Percentiles rank a stretch among this genome's conserved stretches.
phyloP scores from a whole-genome alignment of 1,140 invertebrate species.

The Drosophila trapezifrons region DNA sequence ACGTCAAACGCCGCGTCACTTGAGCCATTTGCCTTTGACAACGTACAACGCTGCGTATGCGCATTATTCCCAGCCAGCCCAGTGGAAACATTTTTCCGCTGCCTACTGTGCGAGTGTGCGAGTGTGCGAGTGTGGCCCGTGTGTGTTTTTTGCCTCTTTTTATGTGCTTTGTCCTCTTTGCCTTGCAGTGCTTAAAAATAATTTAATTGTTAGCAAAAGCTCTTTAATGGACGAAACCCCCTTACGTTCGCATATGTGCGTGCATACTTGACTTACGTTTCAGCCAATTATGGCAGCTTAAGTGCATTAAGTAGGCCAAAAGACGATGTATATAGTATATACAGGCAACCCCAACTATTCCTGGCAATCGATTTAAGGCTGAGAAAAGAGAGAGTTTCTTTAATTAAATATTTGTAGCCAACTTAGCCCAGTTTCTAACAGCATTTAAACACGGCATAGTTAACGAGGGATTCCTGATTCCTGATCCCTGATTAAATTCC shows the following conservation, averaged over 20 bases:
- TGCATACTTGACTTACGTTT: constrained; percentile 49
- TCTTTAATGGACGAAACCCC: constrained; percentile 63
- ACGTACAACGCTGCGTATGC: constrained; percentile 67
- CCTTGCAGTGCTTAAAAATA: constrained; percentile 67
- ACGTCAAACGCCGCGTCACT: constrained; percentile 43
- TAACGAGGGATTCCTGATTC: background rate
- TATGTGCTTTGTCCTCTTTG: constrained; percentile 42
- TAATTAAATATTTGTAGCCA: too few species aligned
- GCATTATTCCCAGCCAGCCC: constrained; percentile 69
- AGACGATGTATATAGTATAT: too few species aligned
- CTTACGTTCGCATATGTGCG: background rate
- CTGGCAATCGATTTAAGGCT: too few species aligned
- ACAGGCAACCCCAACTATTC: too few species aligned
- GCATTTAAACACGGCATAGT: background rate
- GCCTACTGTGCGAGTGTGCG: constrained; percentile 5
- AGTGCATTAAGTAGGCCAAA: constrained; percentile 24
- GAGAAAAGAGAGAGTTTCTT: too few species aligned
- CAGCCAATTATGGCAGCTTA: constrained; percentile 60
- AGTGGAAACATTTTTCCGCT: constrained; percentile 54
- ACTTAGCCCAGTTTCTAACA: background rate
- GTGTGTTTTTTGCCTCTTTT: constrained; percentile 1
- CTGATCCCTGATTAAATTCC: background rate
- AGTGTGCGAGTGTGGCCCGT: constrained; percentile 5
- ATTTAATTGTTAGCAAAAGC: constrained; percentile 79
- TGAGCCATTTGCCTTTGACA: constrained; percentile 64